phyloP scores from a whole-genome alignment of 2,888 invertebrate genomes.

The Hirtodrosophila cameraria region DNA sequence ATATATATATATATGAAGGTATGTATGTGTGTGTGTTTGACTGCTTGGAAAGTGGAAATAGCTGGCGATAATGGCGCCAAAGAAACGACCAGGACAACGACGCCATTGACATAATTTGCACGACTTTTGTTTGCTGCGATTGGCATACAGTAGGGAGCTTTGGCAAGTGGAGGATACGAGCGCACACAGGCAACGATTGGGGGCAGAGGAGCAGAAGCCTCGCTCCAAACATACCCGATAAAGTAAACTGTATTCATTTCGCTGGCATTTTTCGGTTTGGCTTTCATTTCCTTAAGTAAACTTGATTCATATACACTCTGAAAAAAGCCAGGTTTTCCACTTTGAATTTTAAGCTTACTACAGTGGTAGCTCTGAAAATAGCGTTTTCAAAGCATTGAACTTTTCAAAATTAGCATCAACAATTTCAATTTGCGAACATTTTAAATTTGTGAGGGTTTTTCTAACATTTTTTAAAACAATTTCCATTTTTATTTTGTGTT shows the following conservation, averaged over 20 bases:
- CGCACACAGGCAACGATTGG: not conserved
- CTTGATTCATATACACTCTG: slow-evolving; percentile 48
- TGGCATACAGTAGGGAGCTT: slow-evolving; percentile 18
- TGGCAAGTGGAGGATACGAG: not conserved
- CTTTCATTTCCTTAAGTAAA: slow-evolving; percentile 55
- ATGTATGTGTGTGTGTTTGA: slow-evolving; percentile 6
- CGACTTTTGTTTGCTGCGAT: slow-evolving; percentile 57
- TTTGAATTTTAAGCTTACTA: too few species aligned
- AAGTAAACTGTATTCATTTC: slow-evolving; percentile 45
- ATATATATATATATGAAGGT: not conserved
- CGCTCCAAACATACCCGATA: slow-evolving; percentile 19
- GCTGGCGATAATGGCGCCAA: slow-evolving; percentile 58
- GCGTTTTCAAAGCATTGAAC: too few species aligned
- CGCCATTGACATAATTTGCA: slow-evolving; percentile 65
- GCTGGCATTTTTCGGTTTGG: slow-evolving; percentile 54
- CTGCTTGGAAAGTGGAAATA: slow-evolving; percentile 37
- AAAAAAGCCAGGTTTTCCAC: too few species aligned
- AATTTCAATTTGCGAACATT: too few species aligned
- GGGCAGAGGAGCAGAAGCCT: not conserved
- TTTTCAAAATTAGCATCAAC: too few species aligned
- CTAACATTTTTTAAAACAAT: too few species aligned
- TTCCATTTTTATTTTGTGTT: too few species aligned
- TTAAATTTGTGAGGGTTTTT: too few species aligned
- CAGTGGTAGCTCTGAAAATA: too few species aligned
- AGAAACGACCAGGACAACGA: slow-evolving; percentile 42